Base-by-base conservation (phyloP, 2,888 invertebrate species). In the Odontothrips loti region DNA sequence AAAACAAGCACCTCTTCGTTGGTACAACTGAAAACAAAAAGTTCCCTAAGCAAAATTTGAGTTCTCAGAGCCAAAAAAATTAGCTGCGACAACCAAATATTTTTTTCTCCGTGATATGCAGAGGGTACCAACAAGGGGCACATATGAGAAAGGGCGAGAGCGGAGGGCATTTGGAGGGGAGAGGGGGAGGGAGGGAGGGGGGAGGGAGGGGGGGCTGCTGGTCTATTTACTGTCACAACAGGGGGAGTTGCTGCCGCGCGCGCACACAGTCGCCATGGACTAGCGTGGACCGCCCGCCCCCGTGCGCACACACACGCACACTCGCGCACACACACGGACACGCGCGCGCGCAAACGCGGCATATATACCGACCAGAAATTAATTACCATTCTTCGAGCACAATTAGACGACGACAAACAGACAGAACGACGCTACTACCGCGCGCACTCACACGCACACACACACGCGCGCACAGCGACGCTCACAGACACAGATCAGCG, bases 191-290 rank as follows among this genome's bases (percentile, higher is more conserved):
- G 58, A 6, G 34, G 34, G 34, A 43, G 6, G 34, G 34, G 34
- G 34, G 17, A 15, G 58, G 58, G 58, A 6, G 58, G 58, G 58
- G n/a, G n/a, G 12, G 68, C 68, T 75, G 68, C 23, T 27, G 68
- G 68, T 75, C 68, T 75, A 75, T 75, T 75, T 75, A 75, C 68
- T 75, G 68, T 75, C 68, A 75, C 68, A 75, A 75, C 68, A 75
- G 27, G 12, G 23, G 68, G 11, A 58, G 58, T 58, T 17, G 58
- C 17, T 15, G 20, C 58, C 58, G 6, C 1, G 17, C 15, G 15
- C 58, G 15, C 58, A 58, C 68, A 68, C 23, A 68, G 27, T 27
- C 68, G 68, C 68, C 4, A 27, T 75, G 68, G 68, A 27, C 68
- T 58, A 58, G 6, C 17, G 58, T 4, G 58, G 17, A 15, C 58